phyloP scores from a whole-genome alignment of 2,113 vertebrate genomes.

The Grantiella picta region DNA sequence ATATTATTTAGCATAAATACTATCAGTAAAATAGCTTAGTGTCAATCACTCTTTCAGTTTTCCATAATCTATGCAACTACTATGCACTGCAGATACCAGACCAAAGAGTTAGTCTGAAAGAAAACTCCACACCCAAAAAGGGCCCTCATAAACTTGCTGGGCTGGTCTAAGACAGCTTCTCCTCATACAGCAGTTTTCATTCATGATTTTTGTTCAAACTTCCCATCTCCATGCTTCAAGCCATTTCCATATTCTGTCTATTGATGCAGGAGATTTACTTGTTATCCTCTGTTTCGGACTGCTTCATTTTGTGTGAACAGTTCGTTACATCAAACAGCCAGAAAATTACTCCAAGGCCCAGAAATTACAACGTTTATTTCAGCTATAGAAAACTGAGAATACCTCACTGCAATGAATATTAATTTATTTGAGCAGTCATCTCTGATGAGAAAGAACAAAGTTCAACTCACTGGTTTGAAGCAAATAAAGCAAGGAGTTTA shows the following conservation, averaged over 20 bases:
- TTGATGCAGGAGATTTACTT: background rate
- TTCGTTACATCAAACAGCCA: background rate
- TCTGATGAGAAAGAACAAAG: constrained; percentile 12
- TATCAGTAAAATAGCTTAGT: background rate
- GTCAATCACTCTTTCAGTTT: background rate
- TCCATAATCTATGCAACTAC: background rate
- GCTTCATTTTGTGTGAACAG: background rate
- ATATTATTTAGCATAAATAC: background rate
- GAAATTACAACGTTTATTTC: background rate
- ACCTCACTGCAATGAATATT: background rate
- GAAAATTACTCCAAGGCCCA: background rate
- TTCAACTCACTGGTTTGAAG: background rate
- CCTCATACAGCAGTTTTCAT: background rate
- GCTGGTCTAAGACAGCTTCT: background rate
- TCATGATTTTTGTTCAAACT: background rate
- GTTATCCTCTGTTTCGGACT: background rate
- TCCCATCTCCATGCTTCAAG: background rate
- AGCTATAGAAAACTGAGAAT: background rate
- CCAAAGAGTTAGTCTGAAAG: background rate
- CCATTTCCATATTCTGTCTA: background rate
- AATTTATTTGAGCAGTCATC: background rate
- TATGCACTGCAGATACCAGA: background rate
- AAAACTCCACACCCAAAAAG: background rate
- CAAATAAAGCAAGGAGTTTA: background rate
- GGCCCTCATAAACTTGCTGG: background rate